Evolutionary conservation across 2,888 invertebrate genomes (phyloP).

Genomic region (Agrenia bidenticulata): DNA sequence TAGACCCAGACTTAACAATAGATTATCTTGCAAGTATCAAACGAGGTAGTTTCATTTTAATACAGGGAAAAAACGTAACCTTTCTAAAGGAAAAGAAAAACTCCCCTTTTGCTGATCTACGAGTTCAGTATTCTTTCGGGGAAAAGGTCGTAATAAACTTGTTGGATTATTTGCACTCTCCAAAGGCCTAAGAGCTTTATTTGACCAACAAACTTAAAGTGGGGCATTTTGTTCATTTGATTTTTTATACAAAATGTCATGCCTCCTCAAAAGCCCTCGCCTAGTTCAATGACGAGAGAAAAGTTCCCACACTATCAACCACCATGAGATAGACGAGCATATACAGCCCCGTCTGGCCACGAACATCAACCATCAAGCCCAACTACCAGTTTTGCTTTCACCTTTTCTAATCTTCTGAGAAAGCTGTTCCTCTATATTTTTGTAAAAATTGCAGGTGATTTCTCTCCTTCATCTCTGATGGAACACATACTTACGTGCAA

Average conservation of each 20-base stretch:
- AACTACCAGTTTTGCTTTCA: not conserved
- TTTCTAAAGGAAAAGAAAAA: no score
- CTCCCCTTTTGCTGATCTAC: no score
- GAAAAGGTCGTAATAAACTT: slow-evolving; percentile 37
- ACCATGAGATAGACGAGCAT: not conserved
- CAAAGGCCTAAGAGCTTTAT: not conserved
- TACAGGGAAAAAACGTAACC: no score
- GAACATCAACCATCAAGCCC: not conserved
- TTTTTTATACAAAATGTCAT: not conserved
- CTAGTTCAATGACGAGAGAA: no score
- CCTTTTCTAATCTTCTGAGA: slow-evolving; percentile 28
- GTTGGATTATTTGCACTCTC: slow-evolving; percentile 25
- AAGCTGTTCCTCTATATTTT: slow-evolving; percentile 30
- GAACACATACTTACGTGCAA: slow-evolving; percentile 46
- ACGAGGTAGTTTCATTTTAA: no score
- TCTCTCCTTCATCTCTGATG: slow-evolving; percentile 50
- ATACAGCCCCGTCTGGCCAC: not conserved
- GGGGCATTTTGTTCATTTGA: slow-evolving; percentile 9
- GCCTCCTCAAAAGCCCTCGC: no score
- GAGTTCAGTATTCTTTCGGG: not conserved
- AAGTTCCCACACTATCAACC: not conserved
- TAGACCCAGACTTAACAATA: no score
- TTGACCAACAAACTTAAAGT: slow-evolving; percentile 10
- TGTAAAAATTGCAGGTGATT: slow-evolving; percentile 48
- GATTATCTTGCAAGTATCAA: no score